Conservation (phyloP, 2,113 vertebrate genomes). For the Ctenodactylus gundi region DNA sequence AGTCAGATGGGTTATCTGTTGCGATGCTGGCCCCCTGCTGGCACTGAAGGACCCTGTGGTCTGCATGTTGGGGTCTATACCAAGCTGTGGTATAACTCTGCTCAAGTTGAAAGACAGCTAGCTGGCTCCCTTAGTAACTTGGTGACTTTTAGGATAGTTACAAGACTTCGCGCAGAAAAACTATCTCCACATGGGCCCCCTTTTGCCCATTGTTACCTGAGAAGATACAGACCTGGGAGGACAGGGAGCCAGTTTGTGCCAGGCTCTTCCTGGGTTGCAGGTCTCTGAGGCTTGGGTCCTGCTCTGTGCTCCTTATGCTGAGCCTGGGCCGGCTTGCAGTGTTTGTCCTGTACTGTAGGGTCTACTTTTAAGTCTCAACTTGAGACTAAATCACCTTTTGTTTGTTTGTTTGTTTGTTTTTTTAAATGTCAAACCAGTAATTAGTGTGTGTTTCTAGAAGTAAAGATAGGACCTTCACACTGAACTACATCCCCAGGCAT, state of each 20-base stretch:
- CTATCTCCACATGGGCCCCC: background rate
- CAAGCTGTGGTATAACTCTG: background rate
- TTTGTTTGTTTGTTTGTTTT: background rate
- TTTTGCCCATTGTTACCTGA: background rate
- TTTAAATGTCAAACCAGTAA: background rate
- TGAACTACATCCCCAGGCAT: no score
- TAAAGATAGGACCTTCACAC: no score
- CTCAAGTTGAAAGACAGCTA: background rate
- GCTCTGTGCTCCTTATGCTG: background rate
- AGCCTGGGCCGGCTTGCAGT: background rate
- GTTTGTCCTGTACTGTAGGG: background rate
- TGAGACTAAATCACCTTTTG: background rate
- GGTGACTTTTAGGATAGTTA: background rate
- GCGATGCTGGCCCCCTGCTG: no score
- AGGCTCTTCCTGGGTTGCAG: background rate
- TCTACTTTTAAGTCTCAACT: background rate
- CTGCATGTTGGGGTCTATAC: background rate
- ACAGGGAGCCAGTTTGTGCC: background rate
- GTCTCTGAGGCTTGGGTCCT: background rate
- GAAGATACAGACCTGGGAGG: background rate
- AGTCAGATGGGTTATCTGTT: no score
- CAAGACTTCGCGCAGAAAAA: background rate
- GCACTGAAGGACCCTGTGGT: background rate
- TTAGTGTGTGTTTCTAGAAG: constrained; percentile 9
- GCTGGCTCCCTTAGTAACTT: background rate